Evolutionary conservation across 2,113 vertebrate species (phyloP), one percentile per base, ranked within the genome.

Genomic region (Girardinichthys multiradiatus): DNA sequence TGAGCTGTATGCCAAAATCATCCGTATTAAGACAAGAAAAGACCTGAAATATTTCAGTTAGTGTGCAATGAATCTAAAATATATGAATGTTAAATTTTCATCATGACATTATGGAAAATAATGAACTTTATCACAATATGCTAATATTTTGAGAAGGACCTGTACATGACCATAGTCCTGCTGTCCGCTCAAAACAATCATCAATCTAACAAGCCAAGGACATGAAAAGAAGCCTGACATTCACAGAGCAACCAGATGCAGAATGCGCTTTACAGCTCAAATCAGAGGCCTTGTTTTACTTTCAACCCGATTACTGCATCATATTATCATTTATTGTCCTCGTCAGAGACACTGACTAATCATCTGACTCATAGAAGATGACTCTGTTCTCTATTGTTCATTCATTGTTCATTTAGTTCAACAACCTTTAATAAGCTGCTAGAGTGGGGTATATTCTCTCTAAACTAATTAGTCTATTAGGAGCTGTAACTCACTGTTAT

Each of bases 331-430:
- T 68, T 54, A 19, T 57, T 30, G 58, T 67, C 77, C 61, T 30
- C 74, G 73, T 74, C 76, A 74, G 31, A 48, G 57, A 77, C 48
- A n/a, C 45, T 19, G 42, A 72, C 54, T 63, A 59, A 84, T 72
- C 57, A 74, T 74, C 26, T 68, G 71, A 82, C 71, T 66, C 48
- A 68, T 37, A 35, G 70, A 28, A 64, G 54, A 39, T 62, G 66
- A 74, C 37, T 75, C 61, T 37, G 31, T 48, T 24, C 73, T 83
- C 58, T 13, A 21, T 60, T 60, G 58, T 60, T 57, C 54, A 57
- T 26, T 57, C 21, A 64, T 45, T 62, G 31, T 67, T 74, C 17
- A 4, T 76, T 66, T 26, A 73, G 70, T 70, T 71, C 30, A 9
- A 84, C 59, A 31, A 66, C 31, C 60, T 67, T 4, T 65, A 62